Evolutionary conservation across 2,113 vertebrate species (phyloP).

Genomic region (Loxodonta africana): DNA sequence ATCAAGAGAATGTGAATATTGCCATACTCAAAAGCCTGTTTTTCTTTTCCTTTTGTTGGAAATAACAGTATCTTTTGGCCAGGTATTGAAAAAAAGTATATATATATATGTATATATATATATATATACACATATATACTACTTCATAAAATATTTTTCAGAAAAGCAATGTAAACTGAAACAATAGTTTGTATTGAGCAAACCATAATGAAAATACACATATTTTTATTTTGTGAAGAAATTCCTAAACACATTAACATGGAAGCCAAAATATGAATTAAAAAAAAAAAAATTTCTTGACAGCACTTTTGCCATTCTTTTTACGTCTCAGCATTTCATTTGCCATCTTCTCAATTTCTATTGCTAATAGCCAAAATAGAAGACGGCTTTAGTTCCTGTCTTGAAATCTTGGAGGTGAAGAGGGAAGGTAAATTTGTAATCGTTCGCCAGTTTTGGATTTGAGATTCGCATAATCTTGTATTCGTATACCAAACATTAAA

Average conservation of each 20-base stretch:
- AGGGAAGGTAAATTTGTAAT: neutral
- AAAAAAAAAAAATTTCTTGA: neutral
- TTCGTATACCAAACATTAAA: conserved; percentile 10
- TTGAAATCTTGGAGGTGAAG: neutral
- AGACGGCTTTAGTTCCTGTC: conserved; percentile 27
- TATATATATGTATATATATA: no score
- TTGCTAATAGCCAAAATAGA: conserved; percentile 4
- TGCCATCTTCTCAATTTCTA: neutral
- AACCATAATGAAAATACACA: neutral
- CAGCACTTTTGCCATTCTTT: neutral
- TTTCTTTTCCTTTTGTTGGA: conserved; percentile 37
- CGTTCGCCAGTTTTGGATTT: neutral
- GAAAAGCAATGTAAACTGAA: neutral
- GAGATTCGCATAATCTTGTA: conserved; percentile 49
- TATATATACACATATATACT: no score
- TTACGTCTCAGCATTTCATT: neutral
- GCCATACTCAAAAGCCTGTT: neutral
- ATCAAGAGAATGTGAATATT: neutral
- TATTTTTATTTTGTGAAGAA: conserved; percentile 49
- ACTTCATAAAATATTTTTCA: conserved; percentile 41
- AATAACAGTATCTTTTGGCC: neutral
- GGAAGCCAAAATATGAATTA: neutral
- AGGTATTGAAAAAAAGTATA: neutral
- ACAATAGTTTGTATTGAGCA: neutral
- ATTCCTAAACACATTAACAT: neutral